phyloP scores from a whole-genome alignment of 2,888 invertebrate species.

The Danaus chrysippus region DNA sequence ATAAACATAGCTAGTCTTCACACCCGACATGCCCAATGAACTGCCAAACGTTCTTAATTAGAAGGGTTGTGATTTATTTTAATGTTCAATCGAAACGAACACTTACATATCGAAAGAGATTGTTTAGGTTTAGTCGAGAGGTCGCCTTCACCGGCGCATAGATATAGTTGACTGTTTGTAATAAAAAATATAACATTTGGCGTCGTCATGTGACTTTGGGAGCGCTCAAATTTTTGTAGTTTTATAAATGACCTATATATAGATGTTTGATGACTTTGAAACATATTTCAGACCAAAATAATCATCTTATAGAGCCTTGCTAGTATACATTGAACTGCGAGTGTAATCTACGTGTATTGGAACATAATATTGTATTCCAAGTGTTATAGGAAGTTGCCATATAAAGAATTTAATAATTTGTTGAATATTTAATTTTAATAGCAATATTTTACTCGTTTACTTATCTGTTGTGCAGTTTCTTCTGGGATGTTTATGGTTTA shows the following conservation, averaged over 20 bases:
- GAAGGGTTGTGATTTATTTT: constrained; percentile 61
- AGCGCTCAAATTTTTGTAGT: constrained; percentile 64
- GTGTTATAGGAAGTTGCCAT: constrained; percentile 32
- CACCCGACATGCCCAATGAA: constrained; percentile 32
- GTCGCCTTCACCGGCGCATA: constrained; percentile 29
- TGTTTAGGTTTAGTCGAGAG: constrained; percentile 48
- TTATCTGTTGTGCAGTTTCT: constrained; percentile 61
- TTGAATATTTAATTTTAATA: constrained; percentile 41
- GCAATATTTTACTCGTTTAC: constrained; percentile 41
- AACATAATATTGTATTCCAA: constrained; percentile 12
- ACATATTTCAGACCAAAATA: constrained; percentile 51
- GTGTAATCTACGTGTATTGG: constrained; percentile 19
- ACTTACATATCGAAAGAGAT: constrained; percentile 61
- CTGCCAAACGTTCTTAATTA: constrained; percentile 43
- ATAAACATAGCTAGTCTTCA: constrained; percentile 27
- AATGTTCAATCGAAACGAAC: constrained; percentile 43
- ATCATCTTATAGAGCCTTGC: constrained; percentile 18
- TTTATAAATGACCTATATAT: constrained; percentile 40
- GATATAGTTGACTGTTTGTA: constrained; percentile 29
- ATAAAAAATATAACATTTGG: constrained; percentile 22
- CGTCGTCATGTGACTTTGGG: constrained; percentile 42
- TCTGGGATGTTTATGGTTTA: constrained; percentile 46
- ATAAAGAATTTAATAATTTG: constrained; percentile 37
- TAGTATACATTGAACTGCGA: constrained; percentile 15
- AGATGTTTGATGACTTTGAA: constrained; percentile 31